Percentiles rank a stretch among this genome's conserved stretches.
phyloP scores from a whole-genome alignment of 2,888 invertebrate genomes.

The Drosophila fulvimacula region DNA sequence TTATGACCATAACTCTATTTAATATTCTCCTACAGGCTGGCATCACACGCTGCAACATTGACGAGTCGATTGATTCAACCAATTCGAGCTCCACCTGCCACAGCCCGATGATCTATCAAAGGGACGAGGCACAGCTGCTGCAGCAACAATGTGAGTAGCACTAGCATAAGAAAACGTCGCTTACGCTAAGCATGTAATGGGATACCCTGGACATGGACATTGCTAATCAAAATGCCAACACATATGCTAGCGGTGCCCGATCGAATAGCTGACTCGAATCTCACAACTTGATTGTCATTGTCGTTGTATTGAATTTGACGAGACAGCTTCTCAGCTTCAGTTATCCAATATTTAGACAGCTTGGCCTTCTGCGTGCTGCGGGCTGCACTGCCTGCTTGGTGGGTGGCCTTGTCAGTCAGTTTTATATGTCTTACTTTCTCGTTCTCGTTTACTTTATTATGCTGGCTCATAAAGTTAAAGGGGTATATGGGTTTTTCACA shows the following conservation, averaged over 20 bases:
- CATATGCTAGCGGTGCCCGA: conserved; percentile 14
- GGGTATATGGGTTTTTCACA: not conserved
- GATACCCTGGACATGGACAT: conserved; percentile 29
- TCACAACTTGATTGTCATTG: conserved; percentile 78
- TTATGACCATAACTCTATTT: not conserved
- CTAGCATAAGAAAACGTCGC: conserved; percentile 48
- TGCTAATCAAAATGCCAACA: conserved; percentile 69
- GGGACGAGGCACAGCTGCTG: conserved; percentile 83
- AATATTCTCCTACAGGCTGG: conserved; percentile 77
- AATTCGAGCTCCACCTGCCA: conserved; percentile 85
- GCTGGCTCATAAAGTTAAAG: not conserved
- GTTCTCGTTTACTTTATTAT: not conserved
- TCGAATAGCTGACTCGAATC: conserved; percentile 47
- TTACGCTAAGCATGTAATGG: conserved; percentile 44
- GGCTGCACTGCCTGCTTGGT: conserved; percentile 2
- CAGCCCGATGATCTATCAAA: conserved; percentile 84
- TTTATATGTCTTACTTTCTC: conserved; percentile 18
- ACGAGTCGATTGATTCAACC: conserved; percentile 84
- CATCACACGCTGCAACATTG: conserved; percentile 84
- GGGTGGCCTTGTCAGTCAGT: conserved; percentile 28
- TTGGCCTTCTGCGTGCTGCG: conserved; percentile 1
- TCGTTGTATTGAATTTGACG: conserved; percentile 74
- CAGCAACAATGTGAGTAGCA: conserved; percentile 72
- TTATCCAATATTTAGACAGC: conserved; percentile 10
- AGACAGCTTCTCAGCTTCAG: conserved; percentile 43